Percentiles rank a stretch among this genome's conserved stretches.
Conservation (phyloP, 2,888 invertebrate species). For the Alviniconcha strummeri region DNA sequence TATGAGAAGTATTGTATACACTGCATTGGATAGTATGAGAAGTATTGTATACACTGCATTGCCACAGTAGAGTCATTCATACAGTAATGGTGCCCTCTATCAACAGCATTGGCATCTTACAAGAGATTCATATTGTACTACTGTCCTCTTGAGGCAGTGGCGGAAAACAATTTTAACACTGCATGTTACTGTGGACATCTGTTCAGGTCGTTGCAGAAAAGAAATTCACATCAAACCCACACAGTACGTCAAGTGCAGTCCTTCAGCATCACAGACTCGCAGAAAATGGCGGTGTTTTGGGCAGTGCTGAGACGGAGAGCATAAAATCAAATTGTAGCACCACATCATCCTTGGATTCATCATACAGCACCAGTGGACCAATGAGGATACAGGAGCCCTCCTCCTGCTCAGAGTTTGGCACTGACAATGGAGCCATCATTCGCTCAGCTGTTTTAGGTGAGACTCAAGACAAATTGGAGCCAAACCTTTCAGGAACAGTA, state of each 20-base stretch:
- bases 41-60: too few species aligned
- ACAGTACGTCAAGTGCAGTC: conserved; percentile 41
- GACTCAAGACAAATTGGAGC: not conserved
- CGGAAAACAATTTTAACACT: too few species aligned
- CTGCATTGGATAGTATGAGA: too few species aligned
- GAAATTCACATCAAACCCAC: conserved; percentile 49
- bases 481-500: too few species aligned
- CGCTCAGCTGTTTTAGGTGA: conserved; percentile 63
- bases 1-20: too few species aligned
- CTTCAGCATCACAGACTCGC: conserved; percentile 14
- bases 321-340: not conserved
- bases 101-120: too few species aligned
- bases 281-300: conserved; percentile 29
- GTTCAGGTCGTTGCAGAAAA: conserved; percentile 46
- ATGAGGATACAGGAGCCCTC: conserved; percentile 33
- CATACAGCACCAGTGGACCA: not conserved
- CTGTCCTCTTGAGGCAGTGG: too few species aligned
- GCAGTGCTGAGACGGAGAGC: conserved; percentile 31
- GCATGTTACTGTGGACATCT: too few species aligned
- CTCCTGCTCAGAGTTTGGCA: conserved; percentile 49
- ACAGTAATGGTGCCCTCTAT: too few species aligned
- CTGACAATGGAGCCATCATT: conserved; percentile 66
- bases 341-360: not conserved
- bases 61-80: too few species aligned
- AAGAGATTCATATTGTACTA: too few species aligned